Percentiles rank a stretch among this genome's conserved stretches.
These are phyloP conservation scores for Osmoderma eremita DNA, from an alignment of 2,888 invertebrate genomes.

Conservation along the genomic window DNA sequence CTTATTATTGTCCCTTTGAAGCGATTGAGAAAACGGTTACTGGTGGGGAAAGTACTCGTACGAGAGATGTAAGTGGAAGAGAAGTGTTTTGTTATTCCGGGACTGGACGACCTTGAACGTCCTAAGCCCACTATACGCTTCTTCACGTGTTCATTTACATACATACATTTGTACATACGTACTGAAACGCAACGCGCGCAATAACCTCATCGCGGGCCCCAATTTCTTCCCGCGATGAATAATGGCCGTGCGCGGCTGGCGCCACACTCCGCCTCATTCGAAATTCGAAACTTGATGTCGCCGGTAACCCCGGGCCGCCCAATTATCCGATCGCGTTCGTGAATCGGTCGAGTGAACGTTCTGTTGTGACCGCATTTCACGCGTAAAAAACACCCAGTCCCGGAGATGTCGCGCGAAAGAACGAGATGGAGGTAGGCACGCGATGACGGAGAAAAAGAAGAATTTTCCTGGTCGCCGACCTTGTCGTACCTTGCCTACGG, in stretches of 20 bases:
- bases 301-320: slow-evolving; percentile 10
- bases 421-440: background rate
- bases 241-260: slow-evolving; percentile 15
- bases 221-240: slow-evolving; percentile 32
- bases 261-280: slow-evolving; percentile 25
- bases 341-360: slow-evolving; percentile 8
- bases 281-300: slow-evolving; percentile 31
- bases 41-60: no score
- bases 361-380: slow-evolving; percentile 16
- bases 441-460: slow-evolving; percentile 33
- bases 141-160: slow-evolving; percentile 23
- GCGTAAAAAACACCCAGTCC: slow-evolving; percentile 10
- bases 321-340: slow-evolving; percentile 1
- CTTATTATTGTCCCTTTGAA: no score
- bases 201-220: slow-evolving; percentile 9
- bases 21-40: no score
- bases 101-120: slow-evolving; percentile 38
- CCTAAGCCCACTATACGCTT: slow-evolving; percentile 33
- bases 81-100: slow-evolving; percentile 38
- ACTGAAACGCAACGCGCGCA: slow-evolving; percentile 3
- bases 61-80: slow-evolving; percentile 20
- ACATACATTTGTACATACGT: no score
- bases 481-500: slow-evolving; percentile 37
- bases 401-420: background rate
- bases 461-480: slow-evolving; percentile 40